Base-by-base conservation (phyloP, 2,113 vertebrate species). In the Cyanocitta stelleri region DNA sequence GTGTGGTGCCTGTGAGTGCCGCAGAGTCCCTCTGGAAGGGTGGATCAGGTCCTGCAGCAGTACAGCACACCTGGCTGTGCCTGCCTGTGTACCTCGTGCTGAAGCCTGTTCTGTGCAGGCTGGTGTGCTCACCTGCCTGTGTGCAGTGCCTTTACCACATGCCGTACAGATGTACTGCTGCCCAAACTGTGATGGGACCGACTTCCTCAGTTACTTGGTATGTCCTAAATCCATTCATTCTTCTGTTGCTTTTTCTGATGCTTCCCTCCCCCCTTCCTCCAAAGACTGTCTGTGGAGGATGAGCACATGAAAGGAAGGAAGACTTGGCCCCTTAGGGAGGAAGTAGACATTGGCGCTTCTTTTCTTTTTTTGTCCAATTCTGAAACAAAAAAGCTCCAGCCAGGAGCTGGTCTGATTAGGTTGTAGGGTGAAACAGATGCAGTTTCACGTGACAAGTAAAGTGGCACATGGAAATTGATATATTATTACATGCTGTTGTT, bases 91-190 rank as follows among this genome's bases (percentile, higher is more conserved):
- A 15, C 56, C 56, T 24, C 9, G 0, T 1, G 15, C 37, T 23
- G 68, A 4, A 37, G 73, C 71, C 77, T 22, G 1, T 6, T 4
- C 5, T 11, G 22, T 27, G 21, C 1, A 3, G 46, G 39, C 37
- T 27, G 16, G 10, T 3, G 19, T 9, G 83, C 61, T 29, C 56
- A 6, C 48, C 64, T 62, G 85, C 33, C 54, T 2, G 11, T 2
- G 30, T 4, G 74, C 24, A n/a, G 71, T 13, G 3, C 49, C 58
- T 35, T 29, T 10, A 11, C 51, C 2, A 3, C 16, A 3, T 1
- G 10, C 69, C 21, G 1, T 3, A 1, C 1, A 29, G 33, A 10
- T 0, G 1, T 3, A 4, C 39, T 7, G 33, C 72, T 14, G 63
- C 66, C 54, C 41, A 37, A 10, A 78, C 85, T 39, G 41, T 0